These are phyloP conservation scores for Promerops cafer DNA, from an alignment of 2,113 vertebrate species.

Conservation along the genomic window DNA sequence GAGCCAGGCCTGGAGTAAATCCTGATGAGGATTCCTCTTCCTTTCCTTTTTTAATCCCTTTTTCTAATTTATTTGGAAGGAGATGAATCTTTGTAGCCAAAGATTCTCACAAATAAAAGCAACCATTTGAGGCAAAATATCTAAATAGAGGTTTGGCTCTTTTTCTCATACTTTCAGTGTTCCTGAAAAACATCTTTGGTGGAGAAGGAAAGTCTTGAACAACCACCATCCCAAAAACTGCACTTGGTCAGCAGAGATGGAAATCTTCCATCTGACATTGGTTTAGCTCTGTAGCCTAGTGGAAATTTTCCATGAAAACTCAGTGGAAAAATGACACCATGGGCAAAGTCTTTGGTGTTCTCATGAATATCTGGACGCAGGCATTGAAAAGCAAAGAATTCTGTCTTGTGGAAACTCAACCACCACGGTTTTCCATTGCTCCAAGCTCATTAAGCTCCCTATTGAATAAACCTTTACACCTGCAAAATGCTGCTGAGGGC, in stretches of 20 bases:
- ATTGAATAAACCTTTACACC: background rate
- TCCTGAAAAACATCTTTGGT: background rate
- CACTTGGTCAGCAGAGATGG: background rate
- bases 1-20: background rate
- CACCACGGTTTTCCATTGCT: fast-evolving
- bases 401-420: background rate
- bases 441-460: background rate
- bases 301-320: background rate
- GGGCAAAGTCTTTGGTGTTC: background rate
- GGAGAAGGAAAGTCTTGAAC: background rate
- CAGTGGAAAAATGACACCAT: background rate
- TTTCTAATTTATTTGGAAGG: background rate
- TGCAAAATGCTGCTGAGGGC: background rate
- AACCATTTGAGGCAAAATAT: background rate
- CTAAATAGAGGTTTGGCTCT: background rate
- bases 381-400: background rate
- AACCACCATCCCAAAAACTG: background rate
- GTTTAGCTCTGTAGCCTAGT: background rate
- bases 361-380: background rate
- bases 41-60: background rate
- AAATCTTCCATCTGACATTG: background rate
- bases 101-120: background rate
- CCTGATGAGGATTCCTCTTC: background rate
- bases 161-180: background rate
- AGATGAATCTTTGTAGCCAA: background rate